phyloP scores from a whole-genome alignment of 2,797 vertebrate genomes.

The Rhinella marina region DNA sequence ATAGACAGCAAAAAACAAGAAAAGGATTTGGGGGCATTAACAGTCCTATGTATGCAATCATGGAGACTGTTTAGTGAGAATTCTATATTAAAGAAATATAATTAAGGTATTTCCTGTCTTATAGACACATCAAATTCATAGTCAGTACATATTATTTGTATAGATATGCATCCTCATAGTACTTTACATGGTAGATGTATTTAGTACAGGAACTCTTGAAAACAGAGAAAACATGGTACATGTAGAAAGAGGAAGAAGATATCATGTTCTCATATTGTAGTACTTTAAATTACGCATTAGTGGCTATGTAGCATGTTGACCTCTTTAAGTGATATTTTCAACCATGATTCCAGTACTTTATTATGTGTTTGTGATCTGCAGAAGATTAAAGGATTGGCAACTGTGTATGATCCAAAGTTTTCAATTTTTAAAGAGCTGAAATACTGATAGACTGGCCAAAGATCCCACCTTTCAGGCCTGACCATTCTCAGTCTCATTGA shows the following conservation, averaged over 20 bases:
- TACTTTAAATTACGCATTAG: constrained; percentile 40
- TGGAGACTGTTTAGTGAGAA: not conserved
- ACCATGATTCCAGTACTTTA: constrained; percentile 57
- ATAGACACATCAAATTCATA: not conserved
- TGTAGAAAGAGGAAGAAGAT: not conserved
- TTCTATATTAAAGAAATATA: not conserved
- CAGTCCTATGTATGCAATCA: not conserved
- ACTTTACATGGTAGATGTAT: not conserved
- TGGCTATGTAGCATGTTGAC: constrained; percentile 46
- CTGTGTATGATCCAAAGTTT: constrained; percentile 50
- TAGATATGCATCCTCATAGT: not conserved
- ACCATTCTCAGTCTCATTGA: constrained; percentile 43
- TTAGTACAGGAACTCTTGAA: not conserved
- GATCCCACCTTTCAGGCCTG: constrained; percentile 58
- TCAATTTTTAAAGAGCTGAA: constrained; percentile 44
- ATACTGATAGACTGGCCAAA: constrained; percentile 50
- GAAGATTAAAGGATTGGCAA: constrained; percentile 63
- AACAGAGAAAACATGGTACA: too few relatives aligned
- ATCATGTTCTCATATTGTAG: not conserved
- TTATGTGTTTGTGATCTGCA: constrained; percentile 62
- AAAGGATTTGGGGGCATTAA: too few relatives aligned
- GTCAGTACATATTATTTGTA: not conserved
- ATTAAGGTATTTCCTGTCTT: not conserved
- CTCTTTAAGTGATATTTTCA: constrained; percentile 55
- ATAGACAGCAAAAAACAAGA: too few relatives aligned